These are phyloP conservation scores for Ptilodon capucinus DNA, from an alignment of 2,888 invertebrate species.

Conservation along the genomic window DNA sequence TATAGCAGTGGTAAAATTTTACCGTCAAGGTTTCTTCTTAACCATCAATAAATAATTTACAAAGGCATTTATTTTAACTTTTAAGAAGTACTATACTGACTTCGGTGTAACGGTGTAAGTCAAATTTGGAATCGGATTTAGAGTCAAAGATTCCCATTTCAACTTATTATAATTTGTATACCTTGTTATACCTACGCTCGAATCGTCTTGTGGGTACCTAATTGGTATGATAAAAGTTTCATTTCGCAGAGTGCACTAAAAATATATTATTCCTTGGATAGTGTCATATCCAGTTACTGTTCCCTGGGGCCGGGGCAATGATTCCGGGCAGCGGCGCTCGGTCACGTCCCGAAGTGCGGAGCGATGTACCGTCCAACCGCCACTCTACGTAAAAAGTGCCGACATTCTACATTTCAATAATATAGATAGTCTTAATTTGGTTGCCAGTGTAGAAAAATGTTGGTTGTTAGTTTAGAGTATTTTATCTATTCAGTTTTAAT, in stretches of 20 bases:
- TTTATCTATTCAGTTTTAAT: not conserved
- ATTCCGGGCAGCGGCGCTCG: conserved; percentile 56
- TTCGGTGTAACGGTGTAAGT: too few relatives aligned
- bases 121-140: too few relatives aligned
- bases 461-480: conserved; percentile 2
- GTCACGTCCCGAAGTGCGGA: conserved; percentile 80
- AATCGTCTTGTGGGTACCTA: too few relatives aligned
- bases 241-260: not conserved
- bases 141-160: too few relatives aligned
- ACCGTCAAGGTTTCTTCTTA: too few relatives aligned
- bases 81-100: too few relatives aligned
- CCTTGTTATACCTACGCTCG: too few relatives aligned
- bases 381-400: conserved; percentile 74
- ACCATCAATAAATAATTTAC: too few relatives aligned
- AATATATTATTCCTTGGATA: not conserved
- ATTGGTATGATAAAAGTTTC: too few relatives aligned
- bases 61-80: too few relatives aligned
- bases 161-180: too few relatives aligned
- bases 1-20: too few relatives aligned
- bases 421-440: conserved; percentile 69
- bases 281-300: conserved; percentile 51
- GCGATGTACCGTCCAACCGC: conserved; percentile 76
- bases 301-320: conserved; percentile 37
- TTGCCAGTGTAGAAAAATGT: conserved; percentile 14
- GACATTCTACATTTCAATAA: conserved; percentile 74